Evolutionary conservation across 2,888 invertebrate genomes (phyloP), one percentile per base, ranked within the genome.

Genomic region (Cylindroiulus punctatus): DNA sequence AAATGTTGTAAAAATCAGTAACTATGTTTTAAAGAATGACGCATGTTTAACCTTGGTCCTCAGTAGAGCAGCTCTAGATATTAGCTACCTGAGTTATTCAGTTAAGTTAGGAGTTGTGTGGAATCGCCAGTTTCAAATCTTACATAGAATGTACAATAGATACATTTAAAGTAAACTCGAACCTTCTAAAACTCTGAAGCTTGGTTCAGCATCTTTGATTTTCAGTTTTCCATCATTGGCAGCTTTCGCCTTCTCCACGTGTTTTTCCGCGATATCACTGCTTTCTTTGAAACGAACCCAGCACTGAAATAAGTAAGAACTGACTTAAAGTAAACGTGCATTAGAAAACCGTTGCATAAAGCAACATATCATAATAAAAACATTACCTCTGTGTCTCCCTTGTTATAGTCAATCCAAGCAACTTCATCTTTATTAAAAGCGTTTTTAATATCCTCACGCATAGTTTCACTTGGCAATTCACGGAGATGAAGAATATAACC

Each of bases 331-430:
- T 65, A 8, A 0, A 26, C 1, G 19, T 40, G 36, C 10, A 40
- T 30, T 10, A 1, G 36, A n/a, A 85, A n/a, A n/a, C 5, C 19
- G 7, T 84, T 4, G 47, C 8, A n/a, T 57, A 52, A 10, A 57
- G 5, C 10, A 57, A 40, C 10, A 22, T 76, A 3, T 36, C 14
- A 14, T 26, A 26, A 36, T 26, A 52, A 57, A 32, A 36, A 30
- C 52, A 30, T 32, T 76, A 85, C 85, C 76, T 85, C 42, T 36
- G 26, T 76, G 22, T 86, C 86, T 26, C 86, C 86, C 40, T 7
- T 86, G 82, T 42, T 82, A 47, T 44, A 86, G n/a, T 86, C 86
- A 17, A 86, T 47, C 86, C 86, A 86, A 44, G 86, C 86, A n/a
- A 86, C 47, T 7, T 14, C 44, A 82, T 81, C 40, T 44, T 40